phyloP scores from a whole-genome alignment of 1,140 invertebrate genomes.

The Drusus annulatus region DNA sequence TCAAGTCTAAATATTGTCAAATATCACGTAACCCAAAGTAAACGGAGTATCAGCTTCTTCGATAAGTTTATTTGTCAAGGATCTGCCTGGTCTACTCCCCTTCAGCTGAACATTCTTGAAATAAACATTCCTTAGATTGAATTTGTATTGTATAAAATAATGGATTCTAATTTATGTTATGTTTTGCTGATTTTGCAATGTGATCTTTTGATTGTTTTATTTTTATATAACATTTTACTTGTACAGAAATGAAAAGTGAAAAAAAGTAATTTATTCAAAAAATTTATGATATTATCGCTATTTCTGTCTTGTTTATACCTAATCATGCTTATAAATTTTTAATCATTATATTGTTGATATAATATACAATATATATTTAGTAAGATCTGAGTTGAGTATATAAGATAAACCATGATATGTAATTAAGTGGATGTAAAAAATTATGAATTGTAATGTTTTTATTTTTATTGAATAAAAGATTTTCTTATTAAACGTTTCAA shows the following conservation, averaged over 20 bases:
- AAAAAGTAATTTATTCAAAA: slow-evolving; percentile 29
- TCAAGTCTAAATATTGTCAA: no score
- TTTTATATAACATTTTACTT: slow-evolving; percentile 27
- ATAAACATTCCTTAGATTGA: slow-evolving; percentile 20
- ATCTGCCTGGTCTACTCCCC: no score
- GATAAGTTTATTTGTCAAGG: no score
- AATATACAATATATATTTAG: background rate
- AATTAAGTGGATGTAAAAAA: background rate
- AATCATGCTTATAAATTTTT: slow-evolving; percentile 13
- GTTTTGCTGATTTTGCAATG: slow-evolving; percentile 9
- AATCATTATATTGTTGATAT: background rate
- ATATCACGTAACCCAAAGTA: no score
- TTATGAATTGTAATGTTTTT: slow-evolving; percentile 35
- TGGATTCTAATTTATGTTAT: slow-evolving; percentile 18
- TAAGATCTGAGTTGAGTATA: background rate
- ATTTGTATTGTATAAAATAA: slow-evolving; percentile 5
- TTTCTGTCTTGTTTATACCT: slow-evolving; percentile 5
- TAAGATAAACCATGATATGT: no score
- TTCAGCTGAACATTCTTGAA: background rate
- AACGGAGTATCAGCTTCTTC: no score
- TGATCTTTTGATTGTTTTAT: slow-evolving; percentile 24
- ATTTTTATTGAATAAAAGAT: slow-evolving; percentile 45
- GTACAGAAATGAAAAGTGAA: slow-evolving; percentile 33
- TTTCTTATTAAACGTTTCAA: slow-evolving; percentile 18
- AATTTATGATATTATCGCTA: slow-evolving; percentile 25